phyloP scores from a whole-genome alignment of 2,888 invertebrate species.

The Lordiphosa fenestrarum region DNA sequence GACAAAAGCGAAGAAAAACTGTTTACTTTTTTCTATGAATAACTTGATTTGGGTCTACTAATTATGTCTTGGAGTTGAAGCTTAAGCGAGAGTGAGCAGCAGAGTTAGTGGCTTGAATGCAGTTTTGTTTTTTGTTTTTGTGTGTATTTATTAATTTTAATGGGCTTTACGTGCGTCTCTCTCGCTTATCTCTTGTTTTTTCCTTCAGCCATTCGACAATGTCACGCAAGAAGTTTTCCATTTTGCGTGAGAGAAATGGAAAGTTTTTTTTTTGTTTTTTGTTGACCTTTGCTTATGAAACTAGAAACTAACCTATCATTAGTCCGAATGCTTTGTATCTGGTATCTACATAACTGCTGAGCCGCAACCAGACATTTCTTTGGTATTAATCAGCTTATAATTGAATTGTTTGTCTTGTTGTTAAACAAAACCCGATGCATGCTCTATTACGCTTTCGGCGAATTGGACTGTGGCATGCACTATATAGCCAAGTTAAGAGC shows the following conservation, averaged over 20 bases:
- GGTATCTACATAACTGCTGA: constrained; percentile 42
- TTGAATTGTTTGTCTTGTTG: constrained; percentile 63
- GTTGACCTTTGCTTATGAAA: constrained; percentile 42
- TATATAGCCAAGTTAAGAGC: constrained; percentile 36
- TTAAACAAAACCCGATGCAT: constrained; percentile 59
- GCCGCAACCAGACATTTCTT: constrained; percentile 51
- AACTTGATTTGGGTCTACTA: constrained; percentile 55
- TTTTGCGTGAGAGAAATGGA: constrained; percentile 70
- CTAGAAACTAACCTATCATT: constrained; percentile 3
- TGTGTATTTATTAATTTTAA: constrained; percentile 45
- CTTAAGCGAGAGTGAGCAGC: constrained; percentile 47
- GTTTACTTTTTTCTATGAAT: constrained; percentile 32
- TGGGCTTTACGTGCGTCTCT: constrained; percentile 57
- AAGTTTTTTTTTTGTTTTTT: constrained; percentile 62
- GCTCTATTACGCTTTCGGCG: constrained; percentile 61
- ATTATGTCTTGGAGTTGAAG: constrained; percentile 44
- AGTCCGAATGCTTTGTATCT: not conserved
- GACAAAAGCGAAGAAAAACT: constrained; percentile 57
- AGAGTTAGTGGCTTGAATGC: constrained; percentile 16
- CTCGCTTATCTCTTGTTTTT: constrained; percentile 12
- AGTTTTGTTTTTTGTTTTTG: constrained; percentile 10
- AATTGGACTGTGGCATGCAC: constrained; percentile 71
- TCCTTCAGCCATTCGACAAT: constrained; percentile 43
- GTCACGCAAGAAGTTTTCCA: constrained; percentile 67
- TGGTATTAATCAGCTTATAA: constrained; percentile 58